Evolutionary conservation across 2,797 vertebrate genomes (phyloP).

Genomic region (Spheniscus humboldti): DNA sequence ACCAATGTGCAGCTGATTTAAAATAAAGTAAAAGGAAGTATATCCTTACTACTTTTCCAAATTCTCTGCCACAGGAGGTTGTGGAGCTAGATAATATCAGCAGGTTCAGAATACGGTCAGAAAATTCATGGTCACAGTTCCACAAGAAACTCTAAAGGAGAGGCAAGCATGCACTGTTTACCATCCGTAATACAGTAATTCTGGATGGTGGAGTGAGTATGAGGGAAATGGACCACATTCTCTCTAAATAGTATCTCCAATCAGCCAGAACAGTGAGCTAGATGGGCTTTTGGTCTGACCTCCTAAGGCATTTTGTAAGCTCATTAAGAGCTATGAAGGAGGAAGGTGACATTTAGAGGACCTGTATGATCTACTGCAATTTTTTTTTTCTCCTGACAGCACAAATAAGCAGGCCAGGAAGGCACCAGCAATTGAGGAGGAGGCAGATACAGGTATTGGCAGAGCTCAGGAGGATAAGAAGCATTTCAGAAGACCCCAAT

Average conservation of each 20-base stretch:
- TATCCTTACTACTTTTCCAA: background rate
- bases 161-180: background rate
- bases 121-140: background rate
- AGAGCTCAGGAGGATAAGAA: background rate
- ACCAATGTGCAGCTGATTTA: background rate
- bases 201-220: background rate
- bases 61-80: background rate
- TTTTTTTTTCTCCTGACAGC: background rate
- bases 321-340: background rate
- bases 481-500: background rate
- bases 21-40: background rate
- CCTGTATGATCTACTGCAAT: background rate
- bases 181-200: background rate
- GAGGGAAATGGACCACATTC: background rate
- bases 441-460: background rate
- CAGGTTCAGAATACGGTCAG: background rate
- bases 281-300: background rate
- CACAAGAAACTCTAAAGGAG: background rate
- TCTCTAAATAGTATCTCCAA: background rate
- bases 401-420: background rate
- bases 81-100: background rate
- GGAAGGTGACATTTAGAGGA: background rate
- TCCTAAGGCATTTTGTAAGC: background rate
- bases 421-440: background rate
- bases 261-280: background rate